Conservation (phyloP, 2,888 invertebrate species). For the Leucophenga maculata region DNA sequence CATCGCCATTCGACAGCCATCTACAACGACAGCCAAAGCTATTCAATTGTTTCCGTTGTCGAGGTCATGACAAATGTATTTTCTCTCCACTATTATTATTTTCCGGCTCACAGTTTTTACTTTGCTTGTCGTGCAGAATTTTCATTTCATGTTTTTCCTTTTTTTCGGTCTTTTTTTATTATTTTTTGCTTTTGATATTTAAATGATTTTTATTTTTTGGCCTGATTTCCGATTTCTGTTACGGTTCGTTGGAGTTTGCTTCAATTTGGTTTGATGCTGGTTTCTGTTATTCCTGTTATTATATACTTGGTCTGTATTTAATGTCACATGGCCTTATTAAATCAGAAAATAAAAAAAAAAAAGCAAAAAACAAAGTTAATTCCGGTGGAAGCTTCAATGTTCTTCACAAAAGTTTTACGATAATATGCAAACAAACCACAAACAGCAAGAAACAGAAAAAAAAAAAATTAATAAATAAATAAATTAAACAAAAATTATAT, state of each 20-base stretch:
- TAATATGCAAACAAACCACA: background rate
- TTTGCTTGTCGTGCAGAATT: background rate
- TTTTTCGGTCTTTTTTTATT: background rate
- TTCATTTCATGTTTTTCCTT: no score
- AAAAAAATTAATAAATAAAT: no score
- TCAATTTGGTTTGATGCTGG: no score
- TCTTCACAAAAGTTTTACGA: background rate
- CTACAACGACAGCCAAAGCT: background rate
- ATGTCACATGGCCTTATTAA: background rate
- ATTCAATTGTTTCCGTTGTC: constrained; percentile 63
- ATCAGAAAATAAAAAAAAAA: background rate
- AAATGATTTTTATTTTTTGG: constrained; percentile 3
- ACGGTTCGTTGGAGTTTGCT: background rate
- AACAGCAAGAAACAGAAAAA: no score
- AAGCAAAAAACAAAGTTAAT: background rate
- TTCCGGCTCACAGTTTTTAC: constrained; percentile 28
- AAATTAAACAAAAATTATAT: no score
- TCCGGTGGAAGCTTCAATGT: no score
- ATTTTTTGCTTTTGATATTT: background rate
- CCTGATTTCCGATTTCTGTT: background rate
- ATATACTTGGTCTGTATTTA: background rate
- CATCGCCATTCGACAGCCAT: background rate
- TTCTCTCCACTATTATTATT: constrained; percentile 52
- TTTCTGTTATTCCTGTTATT: background rate
- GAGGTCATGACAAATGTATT: constrained; percentile 64